Evolutionary conservation across 1,140 invertebrate genomes (phyloP), one percentile per base, ranked within the genome.

Genomic region (Piezodorus guildinii): DNA sequence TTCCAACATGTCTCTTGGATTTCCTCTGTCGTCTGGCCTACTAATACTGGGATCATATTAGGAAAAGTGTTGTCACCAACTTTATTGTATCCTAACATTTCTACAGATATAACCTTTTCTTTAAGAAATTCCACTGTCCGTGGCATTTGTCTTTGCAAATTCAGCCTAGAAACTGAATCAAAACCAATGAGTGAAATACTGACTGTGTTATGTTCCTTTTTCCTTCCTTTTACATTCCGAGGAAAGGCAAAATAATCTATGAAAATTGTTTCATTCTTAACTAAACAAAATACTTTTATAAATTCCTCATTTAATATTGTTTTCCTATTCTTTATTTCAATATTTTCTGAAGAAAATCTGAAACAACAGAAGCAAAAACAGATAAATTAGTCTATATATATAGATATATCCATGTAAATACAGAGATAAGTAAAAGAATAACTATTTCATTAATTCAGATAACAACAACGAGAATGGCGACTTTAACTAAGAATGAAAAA

Each of bases 131-230:
- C 43, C 16, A 75, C 68, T 0, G 80, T 81, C 49, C 71, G 68
- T 2, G 76, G 76, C 74, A 84, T 75, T 66, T 82, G 79, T 3
- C 82, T 73, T 14, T 76, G 72, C 62, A 81, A 78, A 71, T 83
- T 83, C 21, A 80, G 71, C 21, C 80, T 71, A 3, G 82, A 84
- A 30, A 82, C 75, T 0, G 80, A 78, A 70, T 84, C 82, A 3
- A 83, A 77, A 0, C 91, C 93, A 23, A 94, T 71, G 10, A 94
- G 77, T 17, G 94, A 76, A 0, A 96, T 78, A 51, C 60, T 67
- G 1, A 66, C 46, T 14, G 60, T 51, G 12, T 56, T 66, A 60
- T 16, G 65, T 52, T 60, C 64, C 23, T 43, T 54, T 12, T 68
- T 1, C 67, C 65, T 19, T 43, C 49, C 12, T 66, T 65, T 19